phyloP scores from a whole-genome alignment of 2,888 invertebrate species.

The Nineta flava region DNA sequence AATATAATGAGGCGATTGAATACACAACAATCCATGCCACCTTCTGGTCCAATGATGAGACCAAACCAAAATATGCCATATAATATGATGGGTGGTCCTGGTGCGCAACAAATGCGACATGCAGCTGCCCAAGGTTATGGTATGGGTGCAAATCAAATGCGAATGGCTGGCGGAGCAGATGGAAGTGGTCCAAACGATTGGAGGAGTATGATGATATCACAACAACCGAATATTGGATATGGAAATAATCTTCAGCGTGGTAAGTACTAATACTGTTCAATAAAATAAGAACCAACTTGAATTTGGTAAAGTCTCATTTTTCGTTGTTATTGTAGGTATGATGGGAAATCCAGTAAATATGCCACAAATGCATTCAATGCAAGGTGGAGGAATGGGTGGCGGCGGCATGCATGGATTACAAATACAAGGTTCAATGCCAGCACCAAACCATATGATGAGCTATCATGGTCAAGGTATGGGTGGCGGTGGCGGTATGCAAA shows the following conservation, averaged over 20 bases:
- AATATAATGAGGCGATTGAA: conserved; percentile 39
- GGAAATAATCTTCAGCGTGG: conserved; percentile 32
- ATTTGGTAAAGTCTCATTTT: too few species aligned
- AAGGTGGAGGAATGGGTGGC: conserved; percentile 7
- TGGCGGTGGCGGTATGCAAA: conserved; percentile 13
- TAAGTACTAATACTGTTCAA: conserved; percentile 16
- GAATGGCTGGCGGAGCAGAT: conserved; percentile 20
- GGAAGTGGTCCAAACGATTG: conserved; percentile 40
- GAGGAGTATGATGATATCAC: conserved; percentile 31
- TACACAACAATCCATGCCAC: conserved; percentile 58
- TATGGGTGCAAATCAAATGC: background rate
- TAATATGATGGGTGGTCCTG: conserved; percentile 33
- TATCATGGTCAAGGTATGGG: conserved; percentile 22
- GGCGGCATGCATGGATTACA: conserved; percentile 12
- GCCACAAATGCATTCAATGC: conserved; percentile 25
- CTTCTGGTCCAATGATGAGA: conserved; percentile 55
- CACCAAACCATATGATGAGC: conserved; percentile 24
- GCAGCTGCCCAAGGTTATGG: background rate
- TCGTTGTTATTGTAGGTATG: background rate
- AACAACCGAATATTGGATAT: conserved; percentile 29
- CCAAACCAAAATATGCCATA: conserved; percentile 40
- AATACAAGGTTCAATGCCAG: conserved; percentile 10
- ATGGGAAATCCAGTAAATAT: conserved; percentile 10
- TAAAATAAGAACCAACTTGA: background rate
- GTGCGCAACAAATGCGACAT: conserved; percentile 22